phyloP scores from a whole-genome alignment of 2,113 vertebrate genomes.

The Tinamus guttatus region DNA sequence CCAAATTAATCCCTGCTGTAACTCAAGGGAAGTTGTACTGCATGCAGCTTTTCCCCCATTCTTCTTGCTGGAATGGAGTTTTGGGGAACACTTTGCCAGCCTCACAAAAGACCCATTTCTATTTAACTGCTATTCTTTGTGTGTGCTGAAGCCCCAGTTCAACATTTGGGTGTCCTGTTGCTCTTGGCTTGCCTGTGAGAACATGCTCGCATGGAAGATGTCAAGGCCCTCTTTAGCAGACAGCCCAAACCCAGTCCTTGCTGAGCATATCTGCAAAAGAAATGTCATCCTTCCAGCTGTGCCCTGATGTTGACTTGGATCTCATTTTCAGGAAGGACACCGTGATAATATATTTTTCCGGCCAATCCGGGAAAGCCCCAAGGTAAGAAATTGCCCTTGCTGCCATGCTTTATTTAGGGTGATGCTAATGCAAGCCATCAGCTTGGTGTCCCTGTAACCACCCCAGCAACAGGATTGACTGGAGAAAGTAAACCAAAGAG shows the following conservation, averaged over 20 bases:
- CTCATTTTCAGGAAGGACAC: slow-evolving; percentile 40
- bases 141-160: background rate
- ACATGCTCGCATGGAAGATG: background rate
- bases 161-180: rapidly evolving
- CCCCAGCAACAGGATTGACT: background rate
- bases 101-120: background rate
- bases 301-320: background rate
- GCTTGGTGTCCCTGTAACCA: background rate
- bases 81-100: background rate
- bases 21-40: background rate
- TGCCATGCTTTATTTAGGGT: background rate
- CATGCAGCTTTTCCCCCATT: background rate
- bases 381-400: slow-evolving; percentile 9
- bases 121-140: background rate
- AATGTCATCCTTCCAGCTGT: background rate
- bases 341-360: background rate
- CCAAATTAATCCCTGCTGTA: background rate
- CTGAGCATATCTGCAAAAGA: background rate
- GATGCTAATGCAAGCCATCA: background rate
- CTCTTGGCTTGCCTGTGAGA: rapidly evolving
- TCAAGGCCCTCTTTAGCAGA: background rate
- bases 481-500: background rate
- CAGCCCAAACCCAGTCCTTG: background rate
- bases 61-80: background rate
- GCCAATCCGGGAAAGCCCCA: background rate